Percentiles rank a stretch among this genome's conserved stretches.
Conservation (phyloP, 2,113 vertebrate genomes). For the Etheostoma spectabile region DNA sequence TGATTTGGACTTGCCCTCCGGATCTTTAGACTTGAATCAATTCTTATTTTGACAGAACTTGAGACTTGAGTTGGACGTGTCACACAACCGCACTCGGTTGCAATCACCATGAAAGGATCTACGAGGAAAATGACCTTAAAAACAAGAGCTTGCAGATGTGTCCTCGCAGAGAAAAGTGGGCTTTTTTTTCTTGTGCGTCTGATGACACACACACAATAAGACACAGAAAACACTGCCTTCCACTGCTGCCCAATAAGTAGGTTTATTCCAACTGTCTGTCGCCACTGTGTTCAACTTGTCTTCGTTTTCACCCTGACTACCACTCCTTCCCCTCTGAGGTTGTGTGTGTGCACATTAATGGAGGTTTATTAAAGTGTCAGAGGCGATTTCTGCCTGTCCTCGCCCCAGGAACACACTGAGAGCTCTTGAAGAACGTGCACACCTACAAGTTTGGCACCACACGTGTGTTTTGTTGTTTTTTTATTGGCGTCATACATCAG, state of each 20-base stretch:
- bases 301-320: neutral
- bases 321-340: constrained; percentile 5
- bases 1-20: neutral
- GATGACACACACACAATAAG: constrained; percentile 9
- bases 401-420: constrained; percentile 30
- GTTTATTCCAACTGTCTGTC: constrained; percentile 49
- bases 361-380: constrained; percentile 67
- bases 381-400: constrained; percentile 39
- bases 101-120: constrained; percentile 61
- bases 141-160: constrained; percentile 63
- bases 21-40: neutral
- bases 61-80: no score
- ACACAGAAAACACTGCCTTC: constrained; percentile 22
- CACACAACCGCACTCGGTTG: constrained; percentile 18
- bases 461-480: constrained; percentile 3
- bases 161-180: constrained; percentile 15
- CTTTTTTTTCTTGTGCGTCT: neutral
- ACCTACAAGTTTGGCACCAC: neutral
- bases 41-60: no score
- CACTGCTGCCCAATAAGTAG: constrained; percentile 47
- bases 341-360: constrained; percentile 11
- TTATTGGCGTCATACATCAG: constrained; percentile 23
- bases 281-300: constrained; percentile 30
- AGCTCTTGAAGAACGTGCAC: neutral
- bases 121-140: constrained; percentile 49